A percentile compares a stretch with the other conserved stretches of the same genome.
Conservation (phyloP, 2,797 vertebrate genomes). For the Moxostoma hubbsi region DNA sequence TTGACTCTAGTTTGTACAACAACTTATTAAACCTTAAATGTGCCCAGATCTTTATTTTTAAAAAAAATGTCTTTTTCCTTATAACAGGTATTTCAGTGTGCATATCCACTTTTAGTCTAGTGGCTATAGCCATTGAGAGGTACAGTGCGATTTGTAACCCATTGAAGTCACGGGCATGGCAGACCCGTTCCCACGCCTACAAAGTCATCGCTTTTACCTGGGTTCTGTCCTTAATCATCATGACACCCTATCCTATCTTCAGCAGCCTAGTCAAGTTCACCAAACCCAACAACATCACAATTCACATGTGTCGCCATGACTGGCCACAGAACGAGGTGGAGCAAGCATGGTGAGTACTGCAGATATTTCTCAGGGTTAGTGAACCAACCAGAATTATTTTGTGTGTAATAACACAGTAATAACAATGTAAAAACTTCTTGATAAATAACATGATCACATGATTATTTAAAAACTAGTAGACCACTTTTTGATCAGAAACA, state of each 20-base stretch:
- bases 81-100: slow-evolving; percentile 91
- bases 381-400: neutral
- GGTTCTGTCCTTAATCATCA: slow-evolving; percentile 87
- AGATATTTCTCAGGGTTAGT: neutral
- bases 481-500: neutral
- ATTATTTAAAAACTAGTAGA: neutral
- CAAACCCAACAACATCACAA: slow-evolving; percentile 66
- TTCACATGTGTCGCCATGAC: slow-evolving; percentile 80
- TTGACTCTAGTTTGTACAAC: neutral
- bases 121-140: slow-evolving; percentile 95
- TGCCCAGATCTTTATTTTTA: neutral
- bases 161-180: slow-evolving; percentile 92
- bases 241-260: slow-evolving; percentile 92
- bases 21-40: neutral
- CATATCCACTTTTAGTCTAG: slow-evolving; percentile 94
- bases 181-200: slow-evolving; percentile 93
- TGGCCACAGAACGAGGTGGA: slow-evolving; percentile 82
- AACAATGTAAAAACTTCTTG: neutral
- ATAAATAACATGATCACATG: neutral
- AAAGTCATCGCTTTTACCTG: slow-evolving; percentile 91
- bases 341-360: slow-evolving; percentile 85
- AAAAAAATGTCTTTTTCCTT: neutral
- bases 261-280: slow-evolving; percentile 73
- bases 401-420: neutral
- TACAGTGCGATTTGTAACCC: slow-evolving; percentile 97